Conservation (phyloP, 2,113 vertebrate genomes). For the Callospermophilus lateralis region DNA sequence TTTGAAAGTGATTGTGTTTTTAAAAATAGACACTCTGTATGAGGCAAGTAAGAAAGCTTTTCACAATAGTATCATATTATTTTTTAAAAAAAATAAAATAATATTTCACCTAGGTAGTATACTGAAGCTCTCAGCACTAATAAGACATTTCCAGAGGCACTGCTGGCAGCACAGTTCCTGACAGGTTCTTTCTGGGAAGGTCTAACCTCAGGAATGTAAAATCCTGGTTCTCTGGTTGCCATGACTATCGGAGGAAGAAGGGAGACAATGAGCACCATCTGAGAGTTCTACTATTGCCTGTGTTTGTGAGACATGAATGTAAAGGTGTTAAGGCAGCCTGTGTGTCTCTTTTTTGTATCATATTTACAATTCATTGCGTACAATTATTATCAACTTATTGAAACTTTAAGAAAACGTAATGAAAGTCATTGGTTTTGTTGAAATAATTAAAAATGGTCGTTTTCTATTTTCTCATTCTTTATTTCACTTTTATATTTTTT, state of each 20-base stretch:
- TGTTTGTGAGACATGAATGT: background rate
- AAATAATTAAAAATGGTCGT: background rate
- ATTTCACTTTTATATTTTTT: background rate
- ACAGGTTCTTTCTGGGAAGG: slow-evolving; percentile 31
- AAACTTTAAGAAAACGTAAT: background rate
- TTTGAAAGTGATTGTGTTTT: slow-evolving; percentile 3
- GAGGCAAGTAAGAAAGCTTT: slow-evolving; percentile 24
- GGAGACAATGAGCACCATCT: background rate
- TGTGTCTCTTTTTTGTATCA: background rate
- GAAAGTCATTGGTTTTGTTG: background rate
- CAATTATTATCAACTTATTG: background rate
- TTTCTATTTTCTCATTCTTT: background rate
- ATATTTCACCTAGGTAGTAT: background rate
- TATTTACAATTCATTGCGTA: background rate
- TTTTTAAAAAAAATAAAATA: background rate
- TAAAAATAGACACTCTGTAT: slow-evolving; percentile 35
- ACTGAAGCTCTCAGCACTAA: slow-evolving; percentile 16
- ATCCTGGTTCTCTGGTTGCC: background rate
- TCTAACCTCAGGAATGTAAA: slow-evolving; percentile 16
- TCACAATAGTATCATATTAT: slow-evolving; percentile 49
- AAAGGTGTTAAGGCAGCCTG: background rate
- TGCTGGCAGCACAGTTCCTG: slow-evolving; percentile 30
- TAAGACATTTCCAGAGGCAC: slow-evolving; percentile 43
- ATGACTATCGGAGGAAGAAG: slow-evolving; percentile 1
- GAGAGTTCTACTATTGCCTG: background rate